Conservation (phyloP, 1,140 invertebrate genomes). For the Drosophila kanapiae region DNA sequence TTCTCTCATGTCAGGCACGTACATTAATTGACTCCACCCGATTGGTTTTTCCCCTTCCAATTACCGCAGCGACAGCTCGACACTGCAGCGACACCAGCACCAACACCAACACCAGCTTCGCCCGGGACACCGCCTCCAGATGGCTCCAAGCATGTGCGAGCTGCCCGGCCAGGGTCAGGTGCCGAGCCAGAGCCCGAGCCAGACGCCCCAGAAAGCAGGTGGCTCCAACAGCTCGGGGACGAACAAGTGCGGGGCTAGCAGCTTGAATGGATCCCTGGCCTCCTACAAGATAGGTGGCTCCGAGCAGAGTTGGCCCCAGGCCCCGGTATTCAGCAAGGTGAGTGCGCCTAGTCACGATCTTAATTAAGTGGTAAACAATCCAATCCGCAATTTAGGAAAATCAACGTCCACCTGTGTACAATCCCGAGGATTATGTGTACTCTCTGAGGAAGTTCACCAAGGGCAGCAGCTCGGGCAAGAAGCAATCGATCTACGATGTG, state of each 20-base stretch:
- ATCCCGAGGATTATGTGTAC: slow-evolving; percentile 93
- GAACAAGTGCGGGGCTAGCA: slow-evolving; percentile 76
- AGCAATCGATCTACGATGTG: slow-evolving; percentile 80
- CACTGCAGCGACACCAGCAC: slow-evolving; percentile 60
- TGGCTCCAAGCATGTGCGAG: slow-evolving; percentile 83
- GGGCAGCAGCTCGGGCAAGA: slow-evolving; percentile 69
- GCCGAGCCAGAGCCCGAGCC: slow-evolving; percentile 12
- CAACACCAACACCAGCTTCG: slow-evolving; percentile 9
- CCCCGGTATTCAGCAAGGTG: slow-evolving; percentile 73
- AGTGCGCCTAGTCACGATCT: background rate
- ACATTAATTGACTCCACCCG: slow-evolving; percentile 63
- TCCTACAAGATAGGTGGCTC: slow-evolving; percentile 83
- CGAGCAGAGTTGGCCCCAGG: slow-evolving; percentile 82
- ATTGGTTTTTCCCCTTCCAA: slow-evolving; percentile 38
- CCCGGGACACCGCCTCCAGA: slow-evolving; percentile 43
- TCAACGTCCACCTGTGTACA: slow-evolving; percentile 93
- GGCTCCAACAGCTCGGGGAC: slow-evolving; percentile 50
- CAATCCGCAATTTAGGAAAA: slow-evolving; percentile 88
- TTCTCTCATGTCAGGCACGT: slow-evolving; percentile 63
- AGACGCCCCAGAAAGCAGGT: slow-evolving; percentile 14
- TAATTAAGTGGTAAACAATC: background rate
- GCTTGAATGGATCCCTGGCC: slow-evolving; percentile 77
- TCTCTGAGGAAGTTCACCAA: slow-evolving; percentile 92
- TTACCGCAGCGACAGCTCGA: slow-evolving; percentile 68
- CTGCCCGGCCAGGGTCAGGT: slow-evolving; percentile 44